A percentile compares a stretch with the other conserved stretches of the same genome.
Conservation (phyloP, 1,140 invertebrate genomes). For the Orchesella cincta region DNA sequence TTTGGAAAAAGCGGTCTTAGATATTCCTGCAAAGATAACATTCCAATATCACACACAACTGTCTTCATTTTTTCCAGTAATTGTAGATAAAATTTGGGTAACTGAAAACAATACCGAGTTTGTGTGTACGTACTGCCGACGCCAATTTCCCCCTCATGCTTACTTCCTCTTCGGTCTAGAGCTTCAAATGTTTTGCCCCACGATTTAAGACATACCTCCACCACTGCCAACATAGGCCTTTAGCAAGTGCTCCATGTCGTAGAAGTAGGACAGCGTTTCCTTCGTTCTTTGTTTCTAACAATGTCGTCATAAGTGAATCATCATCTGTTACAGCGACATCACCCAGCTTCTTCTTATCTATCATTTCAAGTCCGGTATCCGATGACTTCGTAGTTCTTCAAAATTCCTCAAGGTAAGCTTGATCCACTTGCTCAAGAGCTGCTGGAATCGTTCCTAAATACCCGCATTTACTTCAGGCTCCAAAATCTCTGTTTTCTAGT, state of each 20-base stretch:
- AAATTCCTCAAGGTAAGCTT: constrained; percentile 80
- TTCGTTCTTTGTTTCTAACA: constrained; percentile 75
- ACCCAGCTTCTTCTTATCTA: constrained; percentile 74
- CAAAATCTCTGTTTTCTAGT: constrained; percentile 84
- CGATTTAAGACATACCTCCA: constrained; percentile 80
- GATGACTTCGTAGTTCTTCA: constrained; percentile 55
- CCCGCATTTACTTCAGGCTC: constrained; percentile 93
- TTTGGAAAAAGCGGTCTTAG: constrained; percentile 89
- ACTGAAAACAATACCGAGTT: constrained; percentile 65
- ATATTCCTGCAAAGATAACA: constrained; percentile 70
- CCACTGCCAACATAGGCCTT: constrained; percentile 48
- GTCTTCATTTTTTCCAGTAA: too few species aligned
- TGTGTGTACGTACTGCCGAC: constrained; percentile 90
- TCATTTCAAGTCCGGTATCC: constrained; percentile 48
- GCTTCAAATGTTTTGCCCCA: constrained; percentile 94
- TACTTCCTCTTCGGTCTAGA: constrained; percentile 80
- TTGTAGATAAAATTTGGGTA: too few species aligned
- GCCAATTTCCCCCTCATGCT: constrained; percentile 84
- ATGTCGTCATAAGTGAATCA: constrained; percentile 85
- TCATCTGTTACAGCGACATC: constrained; percentile 74
- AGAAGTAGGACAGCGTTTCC: constrained; percentile 49
- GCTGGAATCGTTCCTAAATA: constrained; percentile 96
- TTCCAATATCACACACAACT: too few species aligned
- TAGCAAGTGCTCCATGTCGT: constrained; percentile 45
- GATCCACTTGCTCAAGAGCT: constrained; percentile 95